A percentile compares a stretch with the other conserved stretches of the same genome.
These are phyloP conservation scores for Odontomachus brunneus DNA, from an alignment of 1,140 invertebrate genomes.

Conservation along the genomic window DNA sequence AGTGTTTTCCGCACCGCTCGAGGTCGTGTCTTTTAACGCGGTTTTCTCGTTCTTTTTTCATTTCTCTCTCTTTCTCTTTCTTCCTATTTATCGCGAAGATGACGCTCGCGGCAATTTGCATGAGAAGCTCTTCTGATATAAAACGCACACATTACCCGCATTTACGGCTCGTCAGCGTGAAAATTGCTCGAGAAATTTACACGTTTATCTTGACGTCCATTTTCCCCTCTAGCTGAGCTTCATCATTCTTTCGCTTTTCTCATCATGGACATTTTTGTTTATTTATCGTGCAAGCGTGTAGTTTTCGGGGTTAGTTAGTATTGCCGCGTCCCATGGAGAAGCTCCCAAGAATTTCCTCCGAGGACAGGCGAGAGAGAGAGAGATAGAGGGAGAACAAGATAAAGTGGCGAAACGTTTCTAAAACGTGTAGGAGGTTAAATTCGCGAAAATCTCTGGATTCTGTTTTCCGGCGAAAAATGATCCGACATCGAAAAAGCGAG, in stretches of 20 bases:
- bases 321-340: background rate
- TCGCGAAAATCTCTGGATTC: background rate
- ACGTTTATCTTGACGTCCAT: constrained; percentile 36
- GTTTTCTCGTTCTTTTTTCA: too few species aligned
- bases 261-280: constrained; percentile 44
- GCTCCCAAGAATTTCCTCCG: background rate
- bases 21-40: background rate
- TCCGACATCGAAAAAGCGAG: too few species aligned
- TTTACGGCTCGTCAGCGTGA: constrained; percentile 12
- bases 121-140: constrained; percentile 20
- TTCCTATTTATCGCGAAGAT: constrained; percentile 36
- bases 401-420: background rate
- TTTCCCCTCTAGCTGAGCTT: constrained; percentile 10
- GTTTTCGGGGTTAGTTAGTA: constrained; percentile 2
- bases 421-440: background rate
- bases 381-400: too few species aligned
- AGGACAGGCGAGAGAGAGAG: too few species aligned
- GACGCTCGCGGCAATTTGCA: constrained; percentile 37
- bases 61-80: constrained; percentile 1
- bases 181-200: constrained; percentile 53
- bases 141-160: background rate
- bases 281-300: background rate
- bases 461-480: background rate
- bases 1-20: background rate
- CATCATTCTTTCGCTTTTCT: constrained; percentile 42